Base-by-base conservation (phyloP, 2,797 vertebrate species). In the Acipenser ruthenus region DNA sequence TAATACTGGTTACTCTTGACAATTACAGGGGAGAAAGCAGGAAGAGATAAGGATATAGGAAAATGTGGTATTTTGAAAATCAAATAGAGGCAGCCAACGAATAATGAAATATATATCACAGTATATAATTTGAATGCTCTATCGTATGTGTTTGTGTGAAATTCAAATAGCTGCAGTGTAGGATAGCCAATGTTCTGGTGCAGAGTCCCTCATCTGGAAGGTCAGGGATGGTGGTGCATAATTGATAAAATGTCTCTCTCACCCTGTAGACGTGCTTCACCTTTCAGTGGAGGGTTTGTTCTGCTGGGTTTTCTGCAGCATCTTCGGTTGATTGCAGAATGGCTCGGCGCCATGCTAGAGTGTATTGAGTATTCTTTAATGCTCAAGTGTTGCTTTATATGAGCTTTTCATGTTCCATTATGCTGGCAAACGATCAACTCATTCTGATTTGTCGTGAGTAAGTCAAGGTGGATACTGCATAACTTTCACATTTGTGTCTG, bases 1-100 rank as follows among this genome's bases (percentile, higher is more conserved):
- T 76, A 80, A 79, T 78, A 78, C 73, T 74, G 80, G 82, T 85
- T 89, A 82, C 85, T 83, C 82, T 81, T 78, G 82, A 88, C 88
- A 88, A 91, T 91, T 92, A 90, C 78, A 83, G 82, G 82, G 65
- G 71, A 72, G 79, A 72, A 77, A 80, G 70, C 74, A 71, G 78
- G 71, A 72, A 63, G 74, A 82, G 79, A 84, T 80, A 82, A 79
- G 74, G 76, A 74, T 74, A 74, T 67, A 74, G 51, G 49, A 62
- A 13, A 62, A 18, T 66, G 68, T 71, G 77, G 79, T 73, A 80
- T 82, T 87, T 86, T 78, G 77, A 79, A 69, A 77, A 79, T 78
- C 80, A 81, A 84, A 80, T 67, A 71, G 71, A 65, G 63, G 49
- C 51, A 47, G 61, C 52, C 52, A 64, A 72, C 69, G 72, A 82